Conservation (phyloP, 1,140 invertebrate species). For the Drosophila ananassae region DNA sequence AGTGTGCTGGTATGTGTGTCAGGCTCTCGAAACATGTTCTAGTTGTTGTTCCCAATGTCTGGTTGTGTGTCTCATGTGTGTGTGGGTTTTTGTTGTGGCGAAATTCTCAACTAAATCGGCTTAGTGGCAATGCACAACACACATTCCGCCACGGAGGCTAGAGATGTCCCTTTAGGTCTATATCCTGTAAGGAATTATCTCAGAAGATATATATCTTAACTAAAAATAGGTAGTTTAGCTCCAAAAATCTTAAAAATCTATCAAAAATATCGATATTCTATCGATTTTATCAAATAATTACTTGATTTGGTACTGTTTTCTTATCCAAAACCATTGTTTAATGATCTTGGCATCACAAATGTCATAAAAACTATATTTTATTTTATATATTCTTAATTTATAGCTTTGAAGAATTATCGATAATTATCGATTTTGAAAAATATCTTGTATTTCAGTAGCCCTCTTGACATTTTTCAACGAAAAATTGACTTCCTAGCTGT, state of each 20-base stretch:
- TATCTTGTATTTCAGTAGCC: too few species aligned
- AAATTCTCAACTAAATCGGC: slow-evolving; percentile 50
- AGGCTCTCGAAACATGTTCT: slow-evolving; percentile 17
- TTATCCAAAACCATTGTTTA: too few species aligned
- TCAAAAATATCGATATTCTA: not conserved
- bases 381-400: too few species aligned
- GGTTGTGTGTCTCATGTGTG: not conserved
- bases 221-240: too few species aligned
- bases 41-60: slow-evolving; percentile 10
- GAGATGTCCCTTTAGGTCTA: not conserved
- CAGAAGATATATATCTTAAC: not conserved
- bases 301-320: too few species aligned
- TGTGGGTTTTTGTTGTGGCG: slow-evolving; percentile 29
- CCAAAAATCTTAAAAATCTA: not conserved
- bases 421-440: too few species aligned
- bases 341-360: too few species aligned
- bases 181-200: not conserved
- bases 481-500: not conserved
- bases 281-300: too few species aligned
- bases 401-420: too few species aligned
- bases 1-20: not conserved
- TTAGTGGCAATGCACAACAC: slow-evolving; percentile 35
- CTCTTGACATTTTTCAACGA: too few species aligned
- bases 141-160: not conserved
- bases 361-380: too few species aligned